Conservation (phyloP, 2,113 vertebrate genomes). For the Pristiophorus japonicus region DNA sequence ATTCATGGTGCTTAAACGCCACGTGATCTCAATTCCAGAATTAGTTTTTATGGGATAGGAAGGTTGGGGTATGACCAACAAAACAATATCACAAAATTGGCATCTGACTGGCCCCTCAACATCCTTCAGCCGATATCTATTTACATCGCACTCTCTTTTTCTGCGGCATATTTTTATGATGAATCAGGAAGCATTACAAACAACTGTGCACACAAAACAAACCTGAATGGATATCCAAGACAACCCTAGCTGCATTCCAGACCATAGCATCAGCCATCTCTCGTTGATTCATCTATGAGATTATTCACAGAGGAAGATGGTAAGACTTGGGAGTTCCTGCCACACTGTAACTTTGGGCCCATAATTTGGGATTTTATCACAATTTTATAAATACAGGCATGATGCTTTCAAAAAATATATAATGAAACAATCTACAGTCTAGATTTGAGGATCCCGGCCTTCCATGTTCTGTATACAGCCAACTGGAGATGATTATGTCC, state of each 20-base stretch:
- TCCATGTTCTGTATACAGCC: not conserved
- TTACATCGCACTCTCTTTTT: not conserved
- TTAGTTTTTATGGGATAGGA: not conserved
- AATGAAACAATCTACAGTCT: not conserved
- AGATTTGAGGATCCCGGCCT: not conserved
- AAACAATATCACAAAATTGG: too few species aligned
- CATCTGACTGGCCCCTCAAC: not conserved
- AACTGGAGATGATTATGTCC: not conserved
- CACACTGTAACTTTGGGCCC: not conserved
- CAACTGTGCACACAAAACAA: conserved; percentile 40
- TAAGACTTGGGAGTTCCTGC: conserved; percentile 4
- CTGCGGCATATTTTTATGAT: too few species aligned
- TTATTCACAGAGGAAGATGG: conserved; percentile 38
- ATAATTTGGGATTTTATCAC: not conserved
- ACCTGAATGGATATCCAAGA: conserved; percentile 68
- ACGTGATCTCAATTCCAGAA: not conserved
- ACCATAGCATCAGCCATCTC: conserved; percentile 48
- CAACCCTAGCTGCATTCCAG: conserved; percentile 57
- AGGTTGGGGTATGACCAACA: not conserved
- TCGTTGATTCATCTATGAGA: conserved; percentile 43
- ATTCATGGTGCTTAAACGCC: not conserved
- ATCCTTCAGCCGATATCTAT: too few species aligned
- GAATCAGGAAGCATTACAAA: not conserved
- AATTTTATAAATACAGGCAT: too few species aligned
- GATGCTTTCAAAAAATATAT: not conserved